Percentiles rank a stretch among this genome's conserved stretches.
phyloP scores from a whole-genome alignment of 2,113 vertebrate genomes.

The Scatophagus argus region DNA sequence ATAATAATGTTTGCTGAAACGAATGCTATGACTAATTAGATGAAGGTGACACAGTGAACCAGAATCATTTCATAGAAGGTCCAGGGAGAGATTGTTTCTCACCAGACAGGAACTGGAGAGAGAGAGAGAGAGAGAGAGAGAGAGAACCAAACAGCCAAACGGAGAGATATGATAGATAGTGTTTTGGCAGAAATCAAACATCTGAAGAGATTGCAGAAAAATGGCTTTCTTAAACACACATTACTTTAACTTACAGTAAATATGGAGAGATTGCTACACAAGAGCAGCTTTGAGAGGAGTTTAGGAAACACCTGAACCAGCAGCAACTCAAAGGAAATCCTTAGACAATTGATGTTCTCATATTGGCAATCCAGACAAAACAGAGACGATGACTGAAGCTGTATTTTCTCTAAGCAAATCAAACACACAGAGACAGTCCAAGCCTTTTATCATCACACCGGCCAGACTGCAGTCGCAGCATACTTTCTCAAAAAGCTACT shows the following conservation, averaged over 20 bases:
- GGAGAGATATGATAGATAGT: background rate
- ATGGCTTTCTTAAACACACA: background rate
- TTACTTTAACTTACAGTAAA: background rate
- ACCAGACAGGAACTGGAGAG: background rate
- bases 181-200: background rate
- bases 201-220: background rate
- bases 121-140: too few relatives aligned
- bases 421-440: background rate
- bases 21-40: background rate
- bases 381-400: background rate
- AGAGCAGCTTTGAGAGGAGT: background rate
- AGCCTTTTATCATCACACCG: background rate
- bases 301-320: constrained; percentile 2
- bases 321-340: background rate
- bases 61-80: constrained; percentile 8
- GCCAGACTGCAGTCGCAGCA: background rate
- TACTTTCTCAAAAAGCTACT: background rate
- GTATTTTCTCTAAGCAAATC: background rate
- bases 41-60: background rate
- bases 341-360: background rate
- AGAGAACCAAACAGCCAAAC: background rate
- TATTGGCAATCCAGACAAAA: background rate
- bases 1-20: constrained; percentile 19
- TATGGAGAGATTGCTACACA: background rate
- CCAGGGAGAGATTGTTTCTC: background rate